Evolutionary conservation across 1,140 invertebrate genomes (phyloP), one percentile per base, ranked within the genome.

Genomic region (Aethina tumida): DNA sequence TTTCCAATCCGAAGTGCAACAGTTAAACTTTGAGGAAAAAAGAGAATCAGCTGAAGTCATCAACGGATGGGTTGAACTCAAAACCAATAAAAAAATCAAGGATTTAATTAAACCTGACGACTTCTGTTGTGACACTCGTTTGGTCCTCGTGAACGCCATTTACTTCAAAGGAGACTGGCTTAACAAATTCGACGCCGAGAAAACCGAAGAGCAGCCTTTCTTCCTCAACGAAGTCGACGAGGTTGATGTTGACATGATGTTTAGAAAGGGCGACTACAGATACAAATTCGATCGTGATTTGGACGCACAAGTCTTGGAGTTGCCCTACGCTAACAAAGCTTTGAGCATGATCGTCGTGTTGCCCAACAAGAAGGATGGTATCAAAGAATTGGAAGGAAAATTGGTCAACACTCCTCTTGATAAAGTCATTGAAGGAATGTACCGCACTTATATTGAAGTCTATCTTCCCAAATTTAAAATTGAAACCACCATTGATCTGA

Each of bases 131-230:
- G 50, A 68, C 15, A 77, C 73, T 44, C 70, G 62, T 35, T 38
- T 87, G n/a, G 68, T 92, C 5, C 63, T 92, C 2, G 63, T 86
- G 0, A 92, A 91, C 63, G 84, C 84, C 8, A 65, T 92, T 16
- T 86, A 91, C 57, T 92, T 92, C 60, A 89, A 87, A 15, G 57
- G 41, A 22, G 62, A 61, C 12, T 84, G 81, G 81, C 51, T 65
- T 26, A 58, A 60, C 7, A 56, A 69, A 40, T 84, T 84, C 48
- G 43, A 54, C 47, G 2, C 32, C 45, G 1, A 77, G 70, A 0
- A 43, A 26, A 32, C 59, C 52, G 7, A 56, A 55, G 39, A 52
- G 53, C 30, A 83, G 76, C 59, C 54, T 63, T 55, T 51, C 67
- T 33, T 63, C 35, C 18, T 55, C 6, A 47, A 47, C 15, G 27